A percentile compares a stretch with the other conserved stretches of the same genome.
These are phyloP conservation scores for Harpalus rubripes DNA, from an alignment of 2,888 invertebrate species.

Conservation along the genomic window DNA sequence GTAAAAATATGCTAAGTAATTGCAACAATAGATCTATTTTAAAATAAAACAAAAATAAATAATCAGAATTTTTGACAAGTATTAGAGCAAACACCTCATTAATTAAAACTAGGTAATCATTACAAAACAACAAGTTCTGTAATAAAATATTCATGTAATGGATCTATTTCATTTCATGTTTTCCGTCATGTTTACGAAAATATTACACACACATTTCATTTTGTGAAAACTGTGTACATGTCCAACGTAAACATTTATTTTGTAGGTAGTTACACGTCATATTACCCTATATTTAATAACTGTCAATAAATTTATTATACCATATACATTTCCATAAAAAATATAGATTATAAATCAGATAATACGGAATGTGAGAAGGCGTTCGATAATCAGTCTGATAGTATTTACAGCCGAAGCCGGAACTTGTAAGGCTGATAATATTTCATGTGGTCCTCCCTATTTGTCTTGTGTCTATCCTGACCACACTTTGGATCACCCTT, in stretches of 20 bases:
- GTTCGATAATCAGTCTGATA: not conserved
- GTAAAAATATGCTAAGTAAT: no score
- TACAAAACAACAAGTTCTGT: no score
- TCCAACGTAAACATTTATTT: not conserved
- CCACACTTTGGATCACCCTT: constrained; percentile 19
- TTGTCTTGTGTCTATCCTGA: constrained; percentile 15
- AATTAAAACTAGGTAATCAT: no score
- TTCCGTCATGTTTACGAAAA: no score
- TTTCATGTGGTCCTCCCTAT: constrained; percentile 15
- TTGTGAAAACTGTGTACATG: not conserved
- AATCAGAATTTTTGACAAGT: no score
- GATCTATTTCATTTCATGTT: no score
- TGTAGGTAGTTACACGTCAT: not conserved
- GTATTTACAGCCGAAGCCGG: constrained; percentile 8
- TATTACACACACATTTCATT: not conserved
- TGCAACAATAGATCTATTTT: no score
- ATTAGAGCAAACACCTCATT: no score
- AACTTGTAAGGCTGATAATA: constrained; percentile 17
- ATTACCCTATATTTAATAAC: no score
- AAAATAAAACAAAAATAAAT: no score
- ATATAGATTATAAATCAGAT: not conserved
- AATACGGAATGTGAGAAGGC: not conserved
- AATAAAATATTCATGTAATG: no score
- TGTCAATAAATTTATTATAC: not conserved
- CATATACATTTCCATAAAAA: not conserved